Evolutionary conservation across 1,140 invertebrate species (phyloP), one percentile per base, ranked within the genome.

Genomic region (Drosophila azteca): DNA sequence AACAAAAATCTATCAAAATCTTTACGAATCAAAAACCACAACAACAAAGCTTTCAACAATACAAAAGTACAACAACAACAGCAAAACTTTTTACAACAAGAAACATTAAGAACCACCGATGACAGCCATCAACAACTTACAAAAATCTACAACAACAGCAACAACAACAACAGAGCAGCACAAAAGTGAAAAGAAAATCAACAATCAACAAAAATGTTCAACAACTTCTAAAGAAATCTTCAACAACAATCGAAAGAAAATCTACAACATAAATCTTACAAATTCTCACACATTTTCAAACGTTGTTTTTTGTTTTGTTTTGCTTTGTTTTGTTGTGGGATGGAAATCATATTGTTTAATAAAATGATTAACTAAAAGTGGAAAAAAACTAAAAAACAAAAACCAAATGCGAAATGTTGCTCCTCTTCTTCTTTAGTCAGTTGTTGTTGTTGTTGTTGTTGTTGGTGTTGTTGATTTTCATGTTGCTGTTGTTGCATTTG

Each of bases 221-320:
- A 26, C 24, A 5, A 26, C 24, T 5, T 4, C 24, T 26, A 5
- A 4, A 26, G 17, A 26, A 13, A 39, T 39, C 35, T 39, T 39
- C 35, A 39, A 13, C 35, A 39, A 74, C 65, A 77, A 39, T 39
- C 17, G 5, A 26, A 26, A 26, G 5, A 24, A 26, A 26, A 26
- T 26, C 50, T 83, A 53, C 61, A 54, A 31, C 54, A 70, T 49
- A 59, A 77, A 29, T 64, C 41, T 31, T 20, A 46, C 49, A 50
- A 74, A 64, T 87, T 81, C 73, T 81, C 81, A 87, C 81, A 81
- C 61, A 70, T 81, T 81, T 67, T 74, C 43, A 57, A 48, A 43
- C 35, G 51, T 50, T 64, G 63, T 71, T 20, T 20, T 20, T 20
- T 20, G 17, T 20, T n/a, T 20, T 20, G 78, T 83, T 79, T 20